phyloP scores from a whole-genome alignment of 2,888 invertebrate genomes.

The Acrocyrtus sp. region DNA sequence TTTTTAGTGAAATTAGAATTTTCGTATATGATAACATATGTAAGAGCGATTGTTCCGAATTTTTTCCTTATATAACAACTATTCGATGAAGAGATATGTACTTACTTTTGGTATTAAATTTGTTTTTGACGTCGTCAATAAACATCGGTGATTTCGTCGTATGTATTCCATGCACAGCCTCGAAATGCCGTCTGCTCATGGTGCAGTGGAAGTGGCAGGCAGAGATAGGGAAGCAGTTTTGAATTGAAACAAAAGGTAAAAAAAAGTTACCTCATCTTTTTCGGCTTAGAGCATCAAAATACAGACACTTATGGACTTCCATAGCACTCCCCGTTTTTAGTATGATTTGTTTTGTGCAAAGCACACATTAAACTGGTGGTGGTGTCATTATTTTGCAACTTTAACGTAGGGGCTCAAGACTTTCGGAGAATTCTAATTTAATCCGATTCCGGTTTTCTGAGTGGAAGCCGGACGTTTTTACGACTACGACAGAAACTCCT shows the following conservation, averaged over 20 bases:
- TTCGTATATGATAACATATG: neutral
- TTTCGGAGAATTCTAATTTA: neutral
- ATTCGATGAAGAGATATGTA: neutral
- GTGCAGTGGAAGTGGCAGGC: neutral
- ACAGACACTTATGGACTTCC: too few species aligned
- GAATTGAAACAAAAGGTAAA: neutral
- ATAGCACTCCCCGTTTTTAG: too few species aligned
- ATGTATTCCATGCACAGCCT: neutral
- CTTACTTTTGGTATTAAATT: neutral
- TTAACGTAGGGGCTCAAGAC: neutral
- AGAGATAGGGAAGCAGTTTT: too few species aligned
- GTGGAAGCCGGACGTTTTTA: too few species aligned
- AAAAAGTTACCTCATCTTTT: too few species aligned
- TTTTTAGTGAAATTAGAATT: neutral
- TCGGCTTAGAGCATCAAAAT: neutral
- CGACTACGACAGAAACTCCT: too few species aligned
- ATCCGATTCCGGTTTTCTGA: too few species aligned
- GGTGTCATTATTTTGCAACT: neutral
- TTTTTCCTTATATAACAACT: too few species aligned
- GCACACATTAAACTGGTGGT: neutral
- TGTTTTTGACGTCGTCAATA: neutral
- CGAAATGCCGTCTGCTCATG: neutral
- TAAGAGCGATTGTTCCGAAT: neutral
- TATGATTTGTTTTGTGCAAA: neutral
- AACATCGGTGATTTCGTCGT: neutral